A percentile compares a stretch with the other conserved stretches of the same genome.
Conservation (phyloP, 2,797 vertebrate species). For the Channallabes apus region DNA sequence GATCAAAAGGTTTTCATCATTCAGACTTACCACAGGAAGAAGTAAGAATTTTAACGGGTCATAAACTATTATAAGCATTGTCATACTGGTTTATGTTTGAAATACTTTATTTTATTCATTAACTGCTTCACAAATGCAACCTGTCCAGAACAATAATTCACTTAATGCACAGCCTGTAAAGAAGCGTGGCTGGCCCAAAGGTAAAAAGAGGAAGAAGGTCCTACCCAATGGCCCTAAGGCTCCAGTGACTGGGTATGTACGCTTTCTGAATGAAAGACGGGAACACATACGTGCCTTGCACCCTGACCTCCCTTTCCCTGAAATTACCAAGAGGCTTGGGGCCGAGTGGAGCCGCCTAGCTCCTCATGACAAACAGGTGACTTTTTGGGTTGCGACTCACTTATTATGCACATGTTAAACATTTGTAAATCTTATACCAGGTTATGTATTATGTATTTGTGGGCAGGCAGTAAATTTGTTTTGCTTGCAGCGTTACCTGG, state of each 20-base stretch:
- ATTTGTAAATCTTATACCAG: background rate
- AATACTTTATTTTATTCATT: background rate
- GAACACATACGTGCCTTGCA: conserved; percentile 91
- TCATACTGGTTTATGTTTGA: background rate
- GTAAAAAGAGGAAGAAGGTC: conserved; percentile 98
- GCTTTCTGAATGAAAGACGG: conserved; percentile 91
- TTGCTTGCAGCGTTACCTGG: conserved; percentile 83
- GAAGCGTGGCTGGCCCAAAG: conserved; percentile 97
- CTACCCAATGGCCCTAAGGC: conserved; percentile 96
- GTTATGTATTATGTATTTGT: background rate
- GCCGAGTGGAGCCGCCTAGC: conserved; percentile 94
- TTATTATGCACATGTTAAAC: no score
- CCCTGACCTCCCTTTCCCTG: conserved; percentile 92
- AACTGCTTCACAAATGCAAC: background rate
- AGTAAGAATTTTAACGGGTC: conserved; percentile 66
- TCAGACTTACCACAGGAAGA: conserved; percentile 77
- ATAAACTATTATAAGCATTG: background rate
- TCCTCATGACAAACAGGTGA: conserved; percentile 88
- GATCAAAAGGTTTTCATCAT: conserved; percentile 66
- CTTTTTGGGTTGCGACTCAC: background rate
- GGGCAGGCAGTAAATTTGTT: background rate
- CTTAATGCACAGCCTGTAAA: conserved; percentile 81
- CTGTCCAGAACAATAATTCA: conserved; percentile 36
- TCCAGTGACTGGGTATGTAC: conserved; percentile 93
- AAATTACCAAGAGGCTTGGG: conserved; percentile 96